These are phyloP conservation scores for Trematomus loennbergii DNA, from an alignment of 2,113 vertebrate species.

Conservation along the genomic window DNA sequence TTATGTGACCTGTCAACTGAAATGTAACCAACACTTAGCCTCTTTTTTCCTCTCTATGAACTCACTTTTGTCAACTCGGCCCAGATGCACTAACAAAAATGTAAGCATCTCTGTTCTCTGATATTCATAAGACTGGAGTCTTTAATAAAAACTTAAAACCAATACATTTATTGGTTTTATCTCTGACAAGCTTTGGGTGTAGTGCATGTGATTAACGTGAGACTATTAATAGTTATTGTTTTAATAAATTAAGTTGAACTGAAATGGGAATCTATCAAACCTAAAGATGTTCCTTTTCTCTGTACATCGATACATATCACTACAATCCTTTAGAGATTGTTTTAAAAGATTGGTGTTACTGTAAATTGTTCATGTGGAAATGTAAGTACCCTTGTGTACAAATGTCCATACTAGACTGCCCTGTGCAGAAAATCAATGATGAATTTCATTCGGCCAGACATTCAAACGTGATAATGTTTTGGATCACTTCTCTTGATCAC, in stretches of 20 bases:
- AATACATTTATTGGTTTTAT: neutral
- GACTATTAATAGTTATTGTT: conserved; percentile 25
- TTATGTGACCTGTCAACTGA: conserved; percentile 28
- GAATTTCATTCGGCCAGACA: conserved; percentile 36
- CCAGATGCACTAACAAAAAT: neutral
- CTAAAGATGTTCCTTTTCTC: neutral
- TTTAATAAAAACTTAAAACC: neutral
- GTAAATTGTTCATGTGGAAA: conserved; percentile 5
- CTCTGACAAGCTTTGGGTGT: no score
- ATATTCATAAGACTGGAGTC: neutral
- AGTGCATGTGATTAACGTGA: no score
- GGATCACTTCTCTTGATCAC: conserved; percentile 64
- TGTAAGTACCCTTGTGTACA: conserved; percentile 10
- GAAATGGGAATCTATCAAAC: conserved; percentile 5
- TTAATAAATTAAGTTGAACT: conserved; percentile 13
- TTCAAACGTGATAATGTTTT: conserved; percentile 50
- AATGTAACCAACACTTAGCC: neutral
- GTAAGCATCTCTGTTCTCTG: neutral
- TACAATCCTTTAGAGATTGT: neutral
- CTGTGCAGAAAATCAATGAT: conserved; percentile 41
- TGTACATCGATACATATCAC: neutral
- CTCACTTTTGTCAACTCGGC: neutral
- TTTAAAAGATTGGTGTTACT: no score
- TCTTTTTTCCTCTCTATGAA: neutral
- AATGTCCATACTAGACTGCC: neutral